Base-by-base conservation (phyloP, 2,113 vertebrate genomes). In the Ailuropoda melanoleuca region DNA sequence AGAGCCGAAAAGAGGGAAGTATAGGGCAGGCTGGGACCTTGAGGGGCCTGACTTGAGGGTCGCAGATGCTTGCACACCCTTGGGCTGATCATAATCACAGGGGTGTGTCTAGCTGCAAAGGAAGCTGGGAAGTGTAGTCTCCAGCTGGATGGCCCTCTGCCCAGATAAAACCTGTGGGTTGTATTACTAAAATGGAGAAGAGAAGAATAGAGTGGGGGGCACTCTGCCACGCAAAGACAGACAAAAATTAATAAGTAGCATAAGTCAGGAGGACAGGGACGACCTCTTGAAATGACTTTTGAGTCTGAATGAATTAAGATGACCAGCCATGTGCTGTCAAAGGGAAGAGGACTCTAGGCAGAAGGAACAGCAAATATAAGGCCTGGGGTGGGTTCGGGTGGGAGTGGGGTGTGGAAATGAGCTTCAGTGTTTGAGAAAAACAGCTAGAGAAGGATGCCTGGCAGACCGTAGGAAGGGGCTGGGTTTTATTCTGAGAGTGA, bases 71-170 rank as follows among this genome's bases (percentile, higher is more conserved):
- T 18, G 1, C 1, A 13, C 37, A 77, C 37, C 31, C 17, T 23
- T 11, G 21, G 56, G 39, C 37, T 39, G 43, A 72, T 74, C 55
- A 31, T 31, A 26, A 29, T 75, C 78, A 80, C 23, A 3, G 1
- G 53, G 39, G 34, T 18, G 14, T 34, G 31, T 26, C 37, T 37
- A 43, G 62, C 39, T 75, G 68, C 88, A 80, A 94, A 50, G 77
- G 77, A 53, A 58, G 14, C 87, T 93, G 90, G 82, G 53, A 88
- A 83, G n/a, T 87, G n/a, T 66, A 74, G 78, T 78, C 31, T 96
- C 75, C 24, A 64, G 50, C 31, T 55, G 39, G 48, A 8, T 48
- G n/a, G 4, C 24, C 17, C 15, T 64, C 55, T 58, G 24, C 19
- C 26, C 75, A 46, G 31, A 39, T 92, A 37, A 50, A 58, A 37